Percentiles rank a stretch among this genome's conserved stretches.
Conservation (phyloP, 2,113 vertebrate species). For the Morone chrysops region DNA sequence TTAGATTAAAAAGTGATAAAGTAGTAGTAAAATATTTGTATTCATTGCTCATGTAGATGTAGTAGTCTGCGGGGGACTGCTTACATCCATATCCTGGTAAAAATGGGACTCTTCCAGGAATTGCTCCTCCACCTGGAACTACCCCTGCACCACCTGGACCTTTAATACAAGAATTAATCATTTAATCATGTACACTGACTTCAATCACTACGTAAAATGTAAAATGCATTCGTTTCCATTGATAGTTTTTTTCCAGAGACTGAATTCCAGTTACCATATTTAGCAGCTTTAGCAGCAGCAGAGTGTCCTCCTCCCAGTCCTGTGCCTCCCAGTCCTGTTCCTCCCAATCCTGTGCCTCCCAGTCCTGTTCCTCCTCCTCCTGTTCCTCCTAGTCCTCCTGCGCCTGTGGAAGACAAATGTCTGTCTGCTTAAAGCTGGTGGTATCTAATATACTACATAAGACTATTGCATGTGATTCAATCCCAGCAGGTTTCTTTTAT, state of each 20-base stretch:
- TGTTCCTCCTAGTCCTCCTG: background rate
- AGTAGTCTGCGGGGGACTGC: background rate
- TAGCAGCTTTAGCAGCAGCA: slow-evolving; percentile 72
- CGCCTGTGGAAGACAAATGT: slow-evolving; percentile 24
- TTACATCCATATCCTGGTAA: slow-evolving; percentile 77
- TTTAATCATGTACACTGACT: background rate
- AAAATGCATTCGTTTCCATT: background rate
- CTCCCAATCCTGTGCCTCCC: slow-evolving; percentile 32
- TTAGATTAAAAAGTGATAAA: slow-evolving; percentile 16
- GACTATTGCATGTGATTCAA: too few species aligned
- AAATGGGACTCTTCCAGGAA: slow-evolving; percentile 50
- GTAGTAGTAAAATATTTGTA: background rate
- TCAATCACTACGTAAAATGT: background rate
- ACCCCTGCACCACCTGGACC: slow-evolving; percentile 51
- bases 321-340: slow-evolving; percentile 11
- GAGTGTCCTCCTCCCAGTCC: slow-evolving; percentile 52
- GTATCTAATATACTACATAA: background rate
- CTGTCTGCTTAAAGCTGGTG: background rate
- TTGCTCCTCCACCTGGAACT: slow-evolving; percentile 47
- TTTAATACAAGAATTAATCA: slow-evolving; percentile 7
- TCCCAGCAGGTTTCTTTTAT: too few species aligned
- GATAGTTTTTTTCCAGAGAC: background rate
- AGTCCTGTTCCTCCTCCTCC: slow-evolving; percentile 21
- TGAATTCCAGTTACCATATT: slow-evolving; percentile 64
- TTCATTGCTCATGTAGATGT: background rate